A percentile compares a stretch with the other conserved stretches of the same genome.
phyloP scores from a whole-genome alignment of 1,140 invertebrate species.

The Drosophila mauritiana region DNA sequence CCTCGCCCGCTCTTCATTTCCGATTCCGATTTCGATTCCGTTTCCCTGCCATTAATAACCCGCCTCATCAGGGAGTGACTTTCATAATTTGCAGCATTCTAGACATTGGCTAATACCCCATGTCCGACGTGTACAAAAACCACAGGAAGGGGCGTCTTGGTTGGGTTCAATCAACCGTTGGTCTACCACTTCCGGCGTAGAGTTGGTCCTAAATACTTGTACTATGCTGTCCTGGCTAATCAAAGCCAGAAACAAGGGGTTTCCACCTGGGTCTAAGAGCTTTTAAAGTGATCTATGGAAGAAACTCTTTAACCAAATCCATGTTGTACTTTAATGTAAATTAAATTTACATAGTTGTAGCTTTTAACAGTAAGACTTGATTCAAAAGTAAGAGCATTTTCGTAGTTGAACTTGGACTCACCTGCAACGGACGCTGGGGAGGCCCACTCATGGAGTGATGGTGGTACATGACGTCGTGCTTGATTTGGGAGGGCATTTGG shows the following conservation, averaged over 20 bases:
- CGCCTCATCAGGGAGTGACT: constrained; percentile 56
- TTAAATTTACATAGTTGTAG: too few species aligned
- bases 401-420: constrained; percentile 61
- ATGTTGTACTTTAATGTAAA: too few species aligned
- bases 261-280: too few species aligned
- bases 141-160: neutral
- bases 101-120: constrained; percentile 52
- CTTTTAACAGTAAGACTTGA: too few species aligned
- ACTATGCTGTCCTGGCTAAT: constrained; percentile 6
- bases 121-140: constrained; percentile 10
- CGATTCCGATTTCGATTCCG: neutral
- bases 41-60: neutral
- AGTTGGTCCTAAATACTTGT: neutral
- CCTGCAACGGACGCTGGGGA: constrained; percentile 89
- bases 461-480: constrained; percentile 98
- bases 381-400: too few species aligned
- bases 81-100: constrained; percentile 59
- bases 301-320: too few species aligned
- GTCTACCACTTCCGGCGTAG: constrained; percentile 17
- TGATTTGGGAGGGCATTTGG: constrained; percentile 89
- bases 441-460: constrained; percentile 94
- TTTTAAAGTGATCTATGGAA: too few species aligned
- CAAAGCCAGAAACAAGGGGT: neutral
- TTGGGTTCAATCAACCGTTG: constrained; percentile 26
- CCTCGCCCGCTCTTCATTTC: neutral